These are phyloP conservation scores for Lasiommata megera DNA, from an alignment of 2,888 invertebrate genomes.

Conservation along the genomic window DNA sequence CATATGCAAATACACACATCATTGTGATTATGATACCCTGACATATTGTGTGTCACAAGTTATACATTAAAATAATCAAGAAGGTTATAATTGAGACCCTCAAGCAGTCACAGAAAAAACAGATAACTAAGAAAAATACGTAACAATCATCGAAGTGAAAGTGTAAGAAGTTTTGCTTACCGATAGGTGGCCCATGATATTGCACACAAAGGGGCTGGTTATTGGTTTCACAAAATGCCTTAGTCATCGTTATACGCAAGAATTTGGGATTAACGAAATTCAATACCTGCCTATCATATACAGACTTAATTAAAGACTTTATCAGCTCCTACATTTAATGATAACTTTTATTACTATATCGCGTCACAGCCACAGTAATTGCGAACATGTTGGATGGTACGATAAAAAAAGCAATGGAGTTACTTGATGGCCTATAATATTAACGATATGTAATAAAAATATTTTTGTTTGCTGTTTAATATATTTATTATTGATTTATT, in stretches of 20 bases:
- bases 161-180: too few relatives aligned
- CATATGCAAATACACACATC: too few relatives aligned
- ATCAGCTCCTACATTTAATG: neutral
- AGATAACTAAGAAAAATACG: too few relatives aligned
- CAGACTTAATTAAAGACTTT: slow-evolving; percentile 1
- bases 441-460: neutral
- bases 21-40: too few relatives aligned
- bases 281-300: neutral
- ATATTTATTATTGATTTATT: too few relatives aligned
- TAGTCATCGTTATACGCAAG: neutral
- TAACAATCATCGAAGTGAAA: too few relatives aligned
- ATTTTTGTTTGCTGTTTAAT: neutral
- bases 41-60: too few relatives aligned
- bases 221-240: neutral
- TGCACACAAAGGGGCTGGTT: neutral
- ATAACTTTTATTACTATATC: neutral
- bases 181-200: too few relatives aligned
- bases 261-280: neutral
- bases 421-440: neutral
- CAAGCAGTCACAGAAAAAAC: too few relatives aligned
- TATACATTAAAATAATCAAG: too few relatives aligned
- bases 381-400: neutral
- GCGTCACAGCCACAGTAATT: neutral
- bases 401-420: neutral
- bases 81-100: too few relatives aligned